These are phyloP conservation scores for Salvelinus alpinus DNA, from an alignment of 2,113 vertebrate species.

Conservation along the genomic window DNA sequence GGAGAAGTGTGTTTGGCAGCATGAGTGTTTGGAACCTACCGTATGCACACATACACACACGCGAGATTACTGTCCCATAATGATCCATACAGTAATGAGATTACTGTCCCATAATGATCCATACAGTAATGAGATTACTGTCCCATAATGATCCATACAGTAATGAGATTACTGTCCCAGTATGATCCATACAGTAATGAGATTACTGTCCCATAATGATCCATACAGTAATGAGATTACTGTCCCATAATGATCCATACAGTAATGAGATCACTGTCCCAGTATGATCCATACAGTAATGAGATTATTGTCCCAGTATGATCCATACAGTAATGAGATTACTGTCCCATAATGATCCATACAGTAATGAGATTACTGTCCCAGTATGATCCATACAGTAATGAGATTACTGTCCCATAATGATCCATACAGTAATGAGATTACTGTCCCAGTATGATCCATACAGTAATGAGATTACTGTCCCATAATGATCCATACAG, in stretches of 20 bases:
- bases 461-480: neutral
- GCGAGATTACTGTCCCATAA: neutral
- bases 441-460: neutral
- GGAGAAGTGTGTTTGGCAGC: neutral
- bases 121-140: too few species aligned
- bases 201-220: neutral
- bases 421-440: neutral
- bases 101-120: too few species aligned
- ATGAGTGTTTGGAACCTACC: neutral
- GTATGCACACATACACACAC: neutral
- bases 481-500: neutral
- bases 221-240: neutral
- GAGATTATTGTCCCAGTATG: neutral
- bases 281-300: neutral
- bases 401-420: neutral
- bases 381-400: neutral
- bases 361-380: neutral
- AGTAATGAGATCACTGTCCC: neutral
- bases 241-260: neutral
- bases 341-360: neutral
- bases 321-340: neutral
- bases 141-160: too few species aligned
- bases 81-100: too few species aligned
- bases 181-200: neutral
- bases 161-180: neutral